Evolutionary conservation across 2,888 invertebrate genomes (phyloP).

Genomic region (Keiferia lycopersicella): DNA sequence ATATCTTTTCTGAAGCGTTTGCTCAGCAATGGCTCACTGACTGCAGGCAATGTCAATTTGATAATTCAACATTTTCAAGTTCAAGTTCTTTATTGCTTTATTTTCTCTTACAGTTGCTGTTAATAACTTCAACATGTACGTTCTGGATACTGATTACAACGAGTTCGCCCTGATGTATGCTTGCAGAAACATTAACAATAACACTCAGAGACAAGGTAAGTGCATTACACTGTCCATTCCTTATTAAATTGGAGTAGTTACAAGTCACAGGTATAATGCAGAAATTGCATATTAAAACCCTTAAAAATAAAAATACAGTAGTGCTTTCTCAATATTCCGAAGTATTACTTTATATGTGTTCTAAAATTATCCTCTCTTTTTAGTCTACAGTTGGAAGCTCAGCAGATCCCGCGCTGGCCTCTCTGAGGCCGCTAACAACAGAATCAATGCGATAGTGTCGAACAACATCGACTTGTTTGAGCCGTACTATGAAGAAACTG

Average conservation of each 20-base stretch:
- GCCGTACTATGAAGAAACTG: slow-evolving; percentile 54
- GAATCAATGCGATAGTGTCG: slow-evolving; percentile 47
- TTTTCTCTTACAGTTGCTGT: neutral
- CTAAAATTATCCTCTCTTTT: too few relatives aligned
- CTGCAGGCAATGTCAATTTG: too few relatives aligned
- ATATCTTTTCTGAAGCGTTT: too few relatives aligned
- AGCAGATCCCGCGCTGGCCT: slow-evolving; percentile 51
- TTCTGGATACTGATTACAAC: slow-evolving; percentile 83
- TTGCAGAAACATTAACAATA: slow-evolving; percentile 63
- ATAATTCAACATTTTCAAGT: neutral
- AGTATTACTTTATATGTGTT: too few relatives aligned
- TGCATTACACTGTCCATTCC: neutral
- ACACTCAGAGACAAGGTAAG: slow-evolving; percentile 58
- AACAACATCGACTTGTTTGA: slow-evolving; percentile 53
- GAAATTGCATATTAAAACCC: too few relatives aligned
- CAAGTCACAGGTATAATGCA: too few relatives aligned
- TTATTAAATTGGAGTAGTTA: too few relatives aligned
- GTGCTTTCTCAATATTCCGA: too few relatives aligned
- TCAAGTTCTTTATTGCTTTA: too few relatives aligned
- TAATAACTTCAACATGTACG: slow-evolving; percentile 77
- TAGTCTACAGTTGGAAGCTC: slow-evolving; percentile 72
- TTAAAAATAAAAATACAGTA: too few relatives aligned
- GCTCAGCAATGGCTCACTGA: too few relatives aligned
- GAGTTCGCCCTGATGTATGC: slow-evolving; percentile 84
- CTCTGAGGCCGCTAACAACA: slow-evolving; percentile 42